Percentiles rank a stretch among this genome's conserved stretches.
Evolutionary conservation across 1,140 invertebrate species (phyloP).

Genomic region (Pseudachorutes palmiensis): DNA sequence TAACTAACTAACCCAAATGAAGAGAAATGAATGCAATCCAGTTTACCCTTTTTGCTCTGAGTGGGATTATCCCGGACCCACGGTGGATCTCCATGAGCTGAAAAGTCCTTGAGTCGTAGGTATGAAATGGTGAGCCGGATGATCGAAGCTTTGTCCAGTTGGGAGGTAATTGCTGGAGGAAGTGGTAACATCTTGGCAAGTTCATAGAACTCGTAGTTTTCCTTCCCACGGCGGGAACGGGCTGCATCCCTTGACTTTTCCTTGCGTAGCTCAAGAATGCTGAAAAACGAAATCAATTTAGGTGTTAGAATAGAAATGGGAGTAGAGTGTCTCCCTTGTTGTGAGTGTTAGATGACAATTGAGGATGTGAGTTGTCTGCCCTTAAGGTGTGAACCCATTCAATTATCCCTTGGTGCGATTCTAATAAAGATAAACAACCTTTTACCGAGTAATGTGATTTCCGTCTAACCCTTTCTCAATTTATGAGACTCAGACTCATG

Average conservation of each 20-base stretch:
- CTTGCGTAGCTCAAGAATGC: conserved; percentile 90
- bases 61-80: conserved; percentile 72
- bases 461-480: background rate
- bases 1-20: conserved; percentile 10
- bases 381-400: conserved; percentile 2
- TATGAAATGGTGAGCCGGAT: conserved; percentile 96
- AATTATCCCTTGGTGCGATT: conserved; percentile 5
- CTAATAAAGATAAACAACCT: conserved; percentile 7
- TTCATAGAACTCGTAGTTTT: conserved; percentile 98
- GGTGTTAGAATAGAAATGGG: background rate
- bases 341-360: no score
- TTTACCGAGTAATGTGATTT: conserved; percentile 4
- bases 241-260: conserved; percentile 96
- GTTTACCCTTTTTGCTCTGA: conserved; percentile 76
- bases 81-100: conserved; percentile 85
- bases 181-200: conserved; percentile 93
- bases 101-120: conserved; percentile 90
- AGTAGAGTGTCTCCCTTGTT: no score
- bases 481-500: background rate
- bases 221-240: conserved; percentile 84
- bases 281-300: conserved; percentile 51
- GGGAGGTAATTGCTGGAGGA: conserved; percentile 90
- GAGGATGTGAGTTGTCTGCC: background rate
- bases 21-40: background rate
- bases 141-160: conserved; percentile 97